phyloP scores from a whole-genome alignment of 1,140 invertebrate genomes.

The Drosophila setifemur region DNA sequence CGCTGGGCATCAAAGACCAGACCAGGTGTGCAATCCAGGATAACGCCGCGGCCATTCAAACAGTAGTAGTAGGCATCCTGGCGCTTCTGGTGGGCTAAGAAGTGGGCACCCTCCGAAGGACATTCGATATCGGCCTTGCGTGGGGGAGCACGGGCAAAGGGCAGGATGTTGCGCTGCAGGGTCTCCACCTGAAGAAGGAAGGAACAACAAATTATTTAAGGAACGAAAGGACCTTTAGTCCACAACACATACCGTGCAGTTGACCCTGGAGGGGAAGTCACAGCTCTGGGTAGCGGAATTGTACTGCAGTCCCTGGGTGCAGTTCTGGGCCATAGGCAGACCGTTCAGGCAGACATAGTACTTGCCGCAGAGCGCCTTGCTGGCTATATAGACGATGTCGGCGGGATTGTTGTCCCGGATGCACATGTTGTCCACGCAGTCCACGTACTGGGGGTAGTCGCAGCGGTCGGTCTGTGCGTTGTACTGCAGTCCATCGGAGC shows the following conservation, averaged over 20 bases:
- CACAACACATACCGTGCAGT: conserved; percentile 62
- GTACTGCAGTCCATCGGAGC: conserved; percentile 66
- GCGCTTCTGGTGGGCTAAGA: conserved; percentile 56
- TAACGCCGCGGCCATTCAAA: conserved; percentile 59
- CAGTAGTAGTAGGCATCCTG: conserved; percentile 71
- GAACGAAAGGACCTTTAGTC: too few species aligned
- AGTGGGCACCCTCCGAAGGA: conserved; percentile 55
- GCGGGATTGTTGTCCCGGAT: conserved; percentile 50
- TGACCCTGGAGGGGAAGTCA: conserved; percentile 58
- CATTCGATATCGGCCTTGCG: conserved; percentile 61
- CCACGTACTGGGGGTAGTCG: conserved; percentile 71
- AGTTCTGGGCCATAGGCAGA: conserved; percentile 41
- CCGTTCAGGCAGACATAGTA: conserved; percentile 70
- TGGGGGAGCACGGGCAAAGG: conserved; percentile 58
- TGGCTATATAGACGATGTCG: conserved; percentile 59
- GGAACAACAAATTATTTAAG: background rate
- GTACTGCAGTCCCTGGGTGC: conserved; percentile 59
- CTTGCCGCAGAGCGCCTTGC: conserved; percentile 63
- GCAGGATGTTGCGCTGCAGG: conserved; percentile 65
- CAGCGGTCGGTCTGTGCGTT: conserved; percentile 70
- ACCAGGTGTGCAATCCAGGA: conserved; percentile 70
- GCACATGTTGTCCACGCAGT: conserved; percentile 73
- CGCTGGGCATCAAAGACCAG: conserved; percentile 55
- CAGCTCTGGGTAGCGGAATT: conserved; percentile 48
- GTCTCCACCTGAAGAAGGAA: conserved; percentile 42